These are phyloP conservation scores for Cydia amplana DNA, from an alignment of 1,140 invertebrate species.

Conservation along the genomic window DNA sequence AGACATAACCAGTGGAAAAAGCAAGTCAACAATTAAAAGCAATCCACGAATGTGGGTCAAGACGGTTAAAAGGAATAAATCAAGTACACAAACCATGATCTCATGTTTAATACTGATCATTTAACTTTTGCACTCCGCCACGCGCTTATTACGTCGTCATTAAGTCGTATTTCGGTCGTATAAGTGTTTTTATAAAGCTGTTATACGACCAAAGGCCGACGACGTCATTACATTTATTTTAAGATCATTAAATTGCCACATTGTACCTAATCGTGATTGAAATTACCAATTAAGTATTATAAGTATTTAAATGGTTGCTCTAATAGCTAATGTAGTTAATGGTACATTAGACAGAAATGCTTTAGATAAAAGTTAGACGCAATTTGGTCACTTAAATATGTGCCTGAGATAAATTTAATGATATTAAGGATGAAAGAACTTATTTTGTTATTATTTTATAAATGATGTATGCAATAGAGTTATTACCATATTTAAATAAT, in stretches of 20 bases:
- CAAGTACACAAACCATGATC: constrained; percentile 70
- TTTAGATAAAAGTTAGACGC: constrained; percentile 21
- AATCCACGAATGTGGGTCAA: constrained; percentile 74
- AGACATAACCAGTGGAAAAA: constrained; percentile 11
- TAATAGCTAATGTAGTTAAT: constrained; percentile 29
- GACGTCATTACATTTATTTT: constrained; percentile 73
- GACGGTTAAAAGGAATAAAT: constrained; percentile 77
- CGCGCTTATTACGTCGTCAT: constrained; percentile 40
- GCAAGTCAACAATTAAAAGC: constrained; percentile 70
- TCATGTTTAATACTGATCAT: constrained; percentile 51
- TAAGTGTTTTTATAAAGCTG: constrained; percentile 35
- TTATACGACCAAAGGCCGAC: constrained; percentile 54
- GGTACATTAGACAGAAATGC: constrained; percentile 20
- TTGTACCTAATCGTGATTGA: constrained; percentile 67
- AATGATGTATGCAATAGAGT: not conserved
- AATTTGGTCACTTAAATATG: not conserved
- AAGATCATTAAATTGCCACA: constrained; percentile 70
- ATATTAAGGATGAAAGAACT: constrained; percentile 19
- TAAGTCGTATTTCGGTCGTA: constrained; percentile 47
- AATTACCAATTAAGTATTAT: constrained; percentile 39
- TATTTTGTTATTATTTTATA: not conserved
- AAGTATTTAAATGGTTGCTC: constrained; percentile 22
- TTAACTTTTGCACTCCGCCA: constrained; percentile 36
- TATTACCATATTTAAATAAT: not conserved
- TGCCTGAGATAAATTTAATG: constrained; percentile 37